Evolutionary conservation across 2,888 invertebrate species (phyloP).

Genomic region (Baccha elongata): DNA sequence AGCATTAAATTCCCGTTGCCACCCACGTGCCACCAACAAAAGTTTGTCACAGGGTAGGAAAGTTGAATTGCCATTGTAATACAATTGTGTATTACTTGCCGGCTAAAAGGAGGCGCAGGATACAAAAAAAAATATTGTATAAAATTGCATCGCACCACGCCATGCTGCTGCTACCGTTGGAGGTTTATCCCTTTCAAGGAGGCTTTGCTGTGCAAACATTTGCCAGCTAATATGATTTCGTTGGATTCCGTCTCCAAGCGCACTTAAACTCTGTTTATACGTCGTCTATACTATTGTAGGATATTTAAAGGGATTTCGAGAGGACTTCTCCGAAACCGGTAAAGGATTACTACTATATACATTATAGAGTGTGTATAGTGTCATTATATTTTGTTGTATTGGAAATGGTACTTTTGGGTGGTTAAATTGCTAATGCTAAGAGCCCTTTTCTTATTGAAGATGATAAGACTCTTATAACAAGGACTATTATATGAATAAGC

Average conservation of each 20-base stretch:
- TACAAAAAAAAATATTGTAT: conserved; percentile 4
- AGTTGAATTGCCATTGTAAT: conserved; percentile 57
- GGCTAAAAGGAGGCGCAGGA: neutral
- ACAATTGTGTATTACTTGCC: conserved; percentile 27
- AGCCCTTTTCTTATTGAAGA: conserved; percentile 3
- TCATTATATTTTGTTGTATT: conserved; percentile 35
- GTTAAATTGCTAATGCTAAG: conserved; percentile 30
- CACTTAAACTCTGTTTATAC: conserved; percentile 44
- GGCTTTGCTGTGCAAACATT: conserved; percentile 54
- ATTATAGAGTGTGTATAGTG: neutral
- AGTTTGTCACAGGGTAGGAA: conserved; percentile 20
- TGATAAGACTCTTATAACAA: conserved; percentile 4
- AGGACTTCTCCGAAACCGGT: conserved; percentile 6
- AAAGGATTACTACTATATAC: conserved; percentile 6
- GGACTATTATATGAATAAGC: conserved; percentile 5
- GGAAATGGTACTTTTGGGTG: conserved; percentile 5
- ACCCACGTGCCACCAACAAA: conserved; percentile 25
- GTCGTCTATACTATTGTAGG: conserved; percentile 30
- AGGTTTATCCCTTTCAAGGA: conserved; percentile 44
- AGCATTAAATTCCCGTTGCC: conserved; percentile 17
- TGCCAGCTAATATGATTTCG: conserved; percentile 60
- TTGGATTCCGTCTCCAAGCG: conserved; percentile 30
- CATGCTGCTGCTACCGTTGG: neutral
- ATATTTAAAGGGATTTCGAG: conserved; percentile 39
- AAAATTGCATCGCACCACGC: conserved; percentile 15